phyloP scores from a whole-genome alignment of 2,113 vertebrate species.

The Tinamus guttatus region DNA sequence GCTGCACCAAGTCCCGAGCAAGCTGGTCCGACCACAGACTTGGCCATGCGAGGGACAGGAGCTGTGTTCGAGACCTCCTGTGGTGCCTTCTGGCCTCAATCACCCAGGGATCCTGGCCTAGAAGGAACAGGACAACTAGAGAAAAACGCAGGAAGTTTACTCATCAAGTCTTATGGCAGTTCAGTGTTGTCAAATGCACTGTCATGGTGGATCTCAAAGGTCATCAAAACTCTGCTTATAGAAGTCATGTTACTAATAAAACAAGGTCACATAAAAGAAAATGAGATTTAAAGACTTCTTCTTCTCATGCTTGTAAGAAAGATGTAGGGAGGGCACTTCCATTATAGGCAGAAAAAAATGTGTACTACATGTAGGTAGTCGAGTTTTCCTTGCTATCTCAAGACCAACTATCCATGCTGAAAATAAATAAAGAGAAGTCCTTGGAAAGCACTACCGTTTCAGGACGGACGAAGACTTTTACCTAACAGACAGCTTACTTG shows the following conservation, averaged over 20 bases:
- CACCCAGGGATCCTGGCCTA: background rate
- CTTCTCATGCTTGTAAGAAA: too few relatives aligned
- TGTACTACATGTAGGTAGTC: background rate
- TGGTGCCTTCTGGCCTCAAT: background rate
- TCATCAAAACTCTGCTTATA: background rate
- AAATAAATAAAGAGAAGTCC: background rate
- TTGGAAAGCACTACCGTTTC: background rate
- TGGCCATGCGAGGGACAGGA: too few relatives aligned
- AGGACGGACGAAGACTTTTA: background rate
- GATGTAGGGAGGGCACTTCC: background rate
- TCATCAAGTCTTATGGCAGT: background rate
- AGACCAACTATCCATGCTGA: background rate
- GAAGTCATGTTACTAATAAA: background rate
- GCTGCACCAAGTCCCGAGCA: too few relatives aligned
- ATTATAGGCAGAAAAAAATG: background rate
- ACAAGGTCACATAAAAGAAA: background rate
- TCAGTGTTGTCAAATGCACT: background rate
- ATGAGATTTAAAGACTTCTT: background rate
- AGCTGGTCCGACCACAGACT: background rate
- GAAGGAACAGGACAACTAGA: background rate
- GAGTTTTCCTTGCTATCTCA: background rate
- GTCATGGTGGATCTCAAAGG: background rate
- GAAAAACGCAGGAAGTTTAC: background rate
- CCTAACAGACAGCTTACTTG: background rate
- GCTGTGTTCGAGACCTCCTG: background rate